Evolutionary conservation across 2,888 invertebrate species (phyloP).

Genomic region (Mongoloraphidia duomilia): DNA sequence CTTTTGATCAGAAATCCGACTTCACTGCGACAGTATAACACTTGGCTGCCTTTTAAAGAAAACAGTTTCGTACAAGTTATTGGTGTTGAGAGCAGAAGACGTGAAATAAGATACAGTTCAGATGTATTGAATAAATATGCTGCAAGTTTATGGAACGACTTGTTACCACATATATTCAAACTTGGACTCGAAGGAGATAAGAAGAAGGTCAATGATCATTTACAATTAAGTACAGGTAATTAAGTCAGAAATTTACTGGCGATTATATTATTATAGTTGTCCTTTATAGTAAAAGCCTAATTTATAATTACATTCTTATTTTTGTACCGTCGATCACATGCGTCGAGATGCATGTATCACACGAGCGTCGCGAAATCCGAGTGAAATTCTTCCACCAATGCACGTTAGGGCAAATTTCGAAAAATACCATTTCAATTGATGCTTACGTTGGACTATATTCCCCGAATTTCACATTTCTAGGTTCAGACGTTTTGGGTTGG

Average conservation of each 20-base stretch:
- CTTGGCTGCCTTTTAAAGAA: constrained; percentile 44
- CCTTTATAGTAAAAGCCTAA: not conserved
- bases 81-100: constrained; percentile 11
- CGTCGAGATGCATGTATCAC: too few relatives aligned
- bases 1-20: constrained; percentile 38
- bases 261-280: not conserved
- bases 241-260: constrained; percentile 3
- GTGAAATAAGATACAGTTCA: too few relatives aligned
- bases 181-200: constrained; percentile 18
- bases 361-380: too few relatives aligned
- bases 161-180: constrained; percentile 22
- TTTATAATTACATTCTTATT: not conserved
- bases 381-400: too few relatives aligned
- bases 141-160: constrained; percentile 29
- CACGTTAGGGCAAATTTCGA: too few relatives aligned
- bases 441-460: too few relatives aligned
- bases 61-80: constrained; percentile 37
- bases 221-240: constrained; percentile 23
- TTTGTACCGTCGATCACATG: too few relatives aligned
- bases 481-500: too few relatives aligned
- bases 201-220: constrained; percentile 20
- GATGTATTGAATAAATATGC: not conserved
- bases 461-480: too few relatives aligned
- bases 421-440: too few relatives aligned
- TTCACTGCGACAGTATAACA: constrained; percentile 32